These are phyloP conservation scores for Mallotus villosus DNA, from an alignment of 2,797 vertebrate genomes.

Conservation along the genomic window DNA sequence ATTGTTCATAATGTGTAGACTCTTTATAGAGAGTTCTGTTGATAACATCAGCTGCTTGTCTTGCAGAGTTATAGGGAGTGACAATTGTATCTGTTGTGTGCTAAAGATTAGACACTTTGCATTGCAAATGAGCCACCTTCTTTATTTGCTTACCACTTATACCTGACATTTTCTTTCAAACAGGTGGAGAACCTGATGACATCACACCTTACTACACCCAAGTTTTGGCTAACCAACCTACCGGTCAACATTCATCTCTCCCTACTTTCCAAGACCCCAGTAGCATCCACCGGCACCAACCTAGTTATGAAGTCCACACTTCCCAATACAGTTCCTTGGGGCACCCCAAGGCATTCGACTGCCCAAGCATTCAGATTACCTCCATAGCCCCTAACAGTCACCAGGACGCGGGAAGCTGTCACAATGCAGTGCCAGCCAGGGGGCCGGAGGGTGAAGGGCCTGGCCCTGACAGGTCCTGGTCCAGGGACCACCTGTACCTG, in stretches of 20 bases:
- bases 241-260: constrained; percentile 71
- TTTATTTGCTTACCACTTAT: constrained; percentile 28
- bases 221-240: constrained; percentile 75
- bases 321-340: constrained; percentile 72
- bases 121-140: constrained; percentile 30
- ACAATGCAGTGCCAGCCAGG: constrained; percentile 21
- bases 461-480: constrained; percentile 40
- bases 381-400: constrained; percentile 68
- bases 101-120: constrained; percentile 24
- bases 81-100: background rate
- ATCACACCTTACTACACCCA: constrained; percentile 78
- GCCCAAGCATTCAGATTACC: constrained; percentile 94
- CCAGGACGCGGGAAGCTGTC: constrained; percentile 44
- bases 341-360: constrained; percentile 88
- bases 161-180: constrained; percentile 12
- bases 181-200: constrained; percentile 82
- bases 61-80: background rate
- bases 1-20: too few species aligned
- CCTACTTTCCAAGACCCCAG: constrained; percentile 69
- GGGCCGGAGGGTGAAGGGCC: constrained; percentile 49
- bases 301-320: constrained; percentile 67
- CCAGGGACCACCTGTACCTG: constrained; percentile 70
- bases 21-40: too few species aligned
- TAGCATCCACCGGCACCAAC: constrained; percentile 73
- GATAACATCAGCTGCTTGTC: background rate